Evolutionary conservation across 2,797 vertebrate genomes (phyloP).

Genomic region (Cuculus canorus): DNA sequence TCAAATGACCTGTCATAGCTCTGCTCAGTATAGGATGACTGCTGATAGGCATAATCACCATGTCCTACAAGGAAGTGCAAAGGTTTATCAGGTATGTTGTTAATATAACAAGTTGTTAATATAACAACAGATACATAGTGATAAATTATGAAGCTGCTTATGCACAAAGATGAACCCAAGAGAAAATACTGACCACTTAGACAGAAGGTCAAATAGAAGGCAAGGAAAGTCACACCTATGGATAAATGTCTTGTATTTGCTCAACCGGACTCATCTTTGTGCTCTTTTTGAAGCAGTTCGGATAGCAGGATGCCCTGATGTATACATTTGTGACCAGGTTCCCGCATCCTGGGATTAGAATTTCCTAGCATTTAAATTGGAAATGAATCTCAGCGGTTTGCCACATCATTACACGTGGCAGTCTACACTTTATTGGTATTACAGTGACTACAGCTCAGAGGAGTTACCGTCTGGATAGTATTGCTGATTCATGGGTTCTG

Average conservation of each 20-base stretch:
- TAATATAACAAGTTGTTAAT: background rate
- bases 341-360: background rate
- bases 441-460: background rate
- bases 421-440: background rate
- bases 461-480: slow-evolving; percentile 94
- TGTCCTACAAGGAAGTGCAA: slow-evolving; percentile 81
- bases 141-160: background rate
- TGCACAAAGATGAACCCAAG: background rate
- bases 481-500: slow-evolving; percentile 91
- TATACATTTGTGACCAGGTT: background rate
- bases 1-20: slow-evolving; percentile 93
- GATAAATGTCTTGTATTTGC: background rate
- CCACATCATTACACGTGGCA: background rate
- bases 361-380: background rate
- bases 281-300: background rate
- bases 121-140: background rate
- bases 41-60: slow-evolving; percentile 91
- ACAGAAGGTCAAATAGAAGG: background rate
- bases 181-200: background rate
- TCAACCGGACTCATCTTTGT: background rate
- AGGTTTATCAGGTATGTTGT: background rate
- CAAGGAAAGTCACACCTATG: background rate
- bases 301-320: background rate
- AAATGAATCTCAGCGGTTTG: background rate
- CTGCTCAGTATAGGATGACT: slow-evolving; percentile 91